phyloP scores from a whole-genome alignment of 2,888 invertebrate species.

The Seira ritae region DNA sequence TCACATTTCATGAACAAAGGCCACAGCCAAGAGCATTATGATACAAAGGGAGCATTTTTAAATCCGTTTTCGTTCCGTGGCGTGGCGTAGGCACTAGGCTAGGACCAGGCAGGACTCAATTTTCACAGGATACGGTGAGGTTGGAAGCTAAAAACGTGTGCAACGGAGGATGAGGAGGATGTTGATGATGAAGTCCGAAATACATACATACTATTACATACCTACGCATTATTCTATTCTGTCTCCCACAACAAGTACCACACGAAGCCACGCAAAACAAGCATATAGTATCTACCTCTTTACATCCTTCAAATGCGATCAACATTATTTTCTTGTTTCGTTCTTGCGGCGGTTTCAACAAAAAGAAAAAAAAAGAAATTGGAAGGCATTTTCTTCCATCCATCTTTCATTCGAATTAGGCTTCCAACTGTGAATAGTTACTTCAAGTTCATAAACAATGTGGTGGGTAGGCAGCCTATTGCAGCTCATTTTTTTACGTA shows the following conservation, averaged over 20 bases:
- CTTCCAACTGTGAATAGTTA: slow-evolving; percentile 62
- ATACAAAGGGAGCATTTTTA: slow-evolving; percentile 4
- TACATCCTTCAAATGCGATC: slow-evolving; percentile 18
- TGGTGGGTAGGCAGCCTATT: slow-evolving; percentile 57
- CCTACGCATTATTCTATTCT: no score
- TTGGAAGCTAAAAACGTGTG: not conserved
- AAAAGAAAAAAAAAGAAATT: slow-evolving; percentile 50
- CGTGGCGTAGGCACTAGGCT: no score
- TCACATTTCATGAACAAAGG: not conserved
- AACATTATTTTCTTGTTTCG: slow-evolving; percentile 7
- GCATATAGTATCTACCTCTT: slow-evolving; percentile 2
- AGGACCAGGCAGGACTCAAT: not conserved
- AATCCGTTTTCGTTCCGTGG: not conserved
- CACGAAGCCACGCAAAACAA: slow-evolving; percentile 17
- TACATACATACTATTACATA: no score
- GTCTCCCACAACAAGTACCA: slow-evolving; percentile 49
- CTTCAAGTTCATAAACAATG: slow-evolving; percentile 65
- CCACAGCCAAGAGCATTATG: slow-evolving; percentile 2
- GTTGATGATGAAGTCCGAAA: slow-evolving; percentile 9
- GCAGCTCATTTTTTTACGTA: slow-evolving; percentile 29
- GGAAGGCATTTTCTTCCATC: slow-evolving; percentile 61
- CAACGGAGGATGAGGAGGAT: not conserved
- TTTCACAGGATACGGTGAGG: not conserved
- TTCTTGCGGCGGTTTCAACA: slow-evolving; percentile 56
- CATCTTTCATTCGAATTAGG: slow-evolving; percentile 62